These are phyloP conservation scores for Rousettus leschenaultii DNA, from an alignment of 2,113 vertebrate genomes.

Conservation along the genomic window DNA sequence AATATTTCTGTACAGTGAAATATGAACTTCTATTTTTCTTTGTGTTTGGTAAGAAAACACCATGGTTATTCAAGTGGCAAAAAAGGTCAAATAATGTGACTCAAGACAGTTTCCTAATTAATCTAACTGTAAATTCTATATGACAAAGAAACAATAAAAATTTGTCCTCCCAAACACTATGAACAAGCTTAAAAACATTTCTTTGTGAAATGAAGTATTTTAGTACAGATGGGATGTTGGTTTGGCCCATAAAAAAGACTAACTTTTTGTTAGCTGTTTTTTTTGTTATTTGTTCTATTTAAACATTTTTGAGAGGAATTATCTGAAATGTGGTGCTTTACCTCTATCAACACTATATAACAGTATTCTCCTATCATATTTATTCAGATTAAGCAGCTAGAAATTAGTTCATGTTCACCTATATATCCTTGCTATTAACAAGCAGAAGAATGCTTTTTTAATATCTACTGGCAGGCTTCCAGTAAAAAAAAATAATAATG, in stretches of 20 bases:
- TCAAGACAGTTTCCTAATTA: neutral
- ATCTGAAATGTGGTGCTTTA: neutral
- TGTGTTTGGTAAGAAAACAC: neutral
- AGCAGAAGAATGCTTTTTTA: neutral
- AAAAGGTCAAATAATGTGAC: neutral
- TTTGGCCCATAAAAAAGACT: neutral
- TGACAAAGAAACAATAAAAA: neutral
- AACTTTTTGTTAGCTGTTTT: neutral
- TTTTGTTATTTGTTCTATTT: neutral
- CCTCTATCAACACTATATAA: neutral
- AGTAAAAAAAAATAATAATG: neutral
- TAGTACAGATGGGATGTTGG: neutral
- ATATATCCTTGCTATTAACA: neutral
- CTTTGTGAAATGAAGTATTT: constrained; percentile 8
- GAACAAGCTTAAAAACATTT: constrained; percentile 16
- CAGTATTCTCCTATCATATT: neutral
- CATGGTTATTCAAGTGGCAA: neutral
- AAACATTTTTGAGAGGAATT: neutral
- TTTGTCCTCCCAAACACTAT: neutral
- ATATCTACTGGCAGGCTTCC: neutral
- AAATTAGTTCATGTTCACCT: neutral
- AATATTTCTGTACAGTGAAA: neutral
- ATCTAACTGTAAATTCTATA: neutral
- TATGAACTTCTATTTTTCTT: neutral
- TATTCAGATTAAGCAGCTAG: neutral